Percentiles rank a stretch among this genome's conserved stretches.
These are phyloP conservation scores for Exephanes ischioxanthus DNA, from an alignment of 2,888 invertebrate species.

Conservation along the genomic window DNA sequence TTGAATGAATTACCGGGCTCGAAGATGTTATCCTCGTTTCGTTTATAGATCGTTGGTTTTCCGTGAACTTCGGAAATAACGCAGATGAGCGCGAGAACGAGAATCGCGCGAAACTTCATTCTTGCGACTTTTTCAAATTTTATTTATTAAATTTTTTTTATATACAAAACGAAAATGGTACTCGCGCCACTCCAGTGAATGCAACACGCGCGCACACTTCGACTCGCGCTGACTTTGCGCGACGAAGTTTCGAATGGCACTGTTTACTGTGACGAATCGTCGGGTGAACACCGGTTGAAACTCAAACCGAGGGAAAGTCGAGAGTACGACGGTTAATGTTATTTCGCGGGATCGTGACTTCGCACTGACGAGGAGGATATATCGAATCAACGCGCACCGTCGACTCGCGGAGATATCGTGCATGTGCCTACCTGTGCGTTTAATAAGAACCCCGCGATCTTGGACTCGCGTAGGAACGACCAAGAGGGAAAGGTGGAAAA, in stretches of 20 bases:
- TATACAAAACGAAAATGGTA: constrained; percentile 16
- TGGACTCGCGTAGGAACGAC: constrained; percentile 23
- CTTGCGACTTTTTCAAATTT: constrained; percentile 43
- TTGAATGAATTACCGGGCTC: constrained; percentile 78
- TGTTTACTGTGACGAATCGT: constrained; percentile 29
- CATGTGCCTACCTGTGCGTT: constrained; percentile 57
- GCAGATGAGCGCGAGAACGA: constrained; percentile 65
- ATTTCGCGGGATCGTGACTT: constrained; percentile 68
- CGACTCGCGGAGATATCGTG: constrained; percentile 56
- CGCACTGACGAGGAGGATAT: constrained; percentile 66
- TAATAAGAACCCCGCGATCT: constrained; percentile 41
- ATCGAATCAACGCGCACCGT: constrained; percentile 60
- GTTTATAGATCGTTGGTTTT: constrained; percentile 81
- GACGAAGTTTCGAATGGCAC: constrained; percentile 45
- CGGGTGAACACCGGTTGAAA: constrained; percentile 72
- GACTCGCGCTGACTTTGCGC: constrained; percentile 35
- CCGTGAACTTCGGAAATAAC: constrained; percentile 70
- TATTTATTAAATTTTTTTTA: constrained; percentile 25
- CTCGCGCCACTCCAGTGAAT: neutral
- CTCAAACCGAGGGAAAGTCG: constrained; percentile 75
- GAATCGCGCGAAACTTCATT: constrained; percentile 59
- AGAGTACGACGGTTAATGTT: constrained; percentile 70
- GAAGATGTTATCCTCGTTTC: constrained; percentile 80
- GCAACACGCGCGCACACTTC: constrained; percentile 1
- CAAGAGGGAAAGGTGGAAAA: constrained; percentile 56